phyloP scores from a whole-genome alignment of 2,113 vertebrate species.

The Beaufortia kweichowensis region DNA sequence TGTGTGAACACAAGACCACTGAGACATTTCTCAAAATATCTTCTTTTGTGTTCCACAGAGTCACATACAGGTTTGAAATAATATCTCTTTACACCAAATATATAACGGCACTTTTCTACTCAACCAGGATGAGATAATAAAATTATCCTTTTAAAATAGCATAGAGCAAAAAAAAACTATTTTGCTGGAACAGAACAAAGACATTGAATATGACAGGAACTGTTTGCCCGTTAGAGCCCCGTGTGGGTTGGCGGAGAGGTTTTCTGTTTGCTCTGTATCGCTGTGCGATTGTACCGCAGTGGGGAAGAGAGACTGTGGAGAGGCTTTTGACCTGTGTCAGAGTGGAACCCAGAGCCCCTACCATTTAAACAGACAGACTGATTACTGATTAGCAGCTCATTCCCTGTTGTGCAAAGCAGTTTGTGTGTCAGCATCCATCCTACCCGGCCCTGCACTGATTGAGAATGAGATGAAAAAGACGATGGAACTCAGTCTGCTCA shows the following conservation, averaged over 20 bases:
- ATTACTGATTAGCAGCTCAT: constrained; percentile 80
- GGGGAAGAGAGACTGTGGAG: constrained; percentile 68
- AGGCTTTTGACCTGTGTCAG: constrained; percentile 76
- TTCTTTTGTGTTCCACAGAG: too few relatives aligned
- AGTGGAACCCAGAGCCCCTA: constrained; percentile 66
- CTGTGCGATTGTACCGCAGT: constrained; percentile 58
- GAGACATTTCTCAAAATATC: too few relatives aligned
- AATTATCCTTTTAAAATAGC: constrained; percentile 17
- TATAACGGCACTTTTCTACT: too few relatives aligned
- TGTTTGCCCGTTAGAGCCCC: constrained; percentile 40
- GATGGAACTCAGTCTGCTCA: constrained; percentile 66
- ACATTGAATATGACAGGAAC: constrained; percentile 22
- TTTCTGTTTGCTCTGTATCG: constrained; percentile 25
- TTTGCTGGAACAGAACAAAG: constrained; percentile 32
- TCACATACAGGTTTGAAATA: too few relatives aligned
- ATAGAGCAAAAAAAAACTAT: constrained; percentile 26
- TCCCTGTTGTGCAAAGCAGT: constrained; percentile 70
- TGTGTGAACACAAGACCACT: too few relatives aligned
- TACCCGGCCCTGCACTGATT: constrained; percentile 68
- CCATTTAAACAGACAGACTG: constrained; percentile 70
- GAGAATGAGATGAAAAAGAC: constrained; percentile 71
- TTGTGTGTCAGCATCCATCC: constrained; percentile 70
- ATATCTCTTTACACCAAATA: too few relatives aligned
- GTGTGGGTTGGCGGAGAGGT: constrained; percentile 42
- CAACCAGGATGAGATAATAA: too few relatives aligned